Base-by-base conservation (phyloP, 2,888 invertebrate genomes). In the Physocephala rufipes region DNA sequence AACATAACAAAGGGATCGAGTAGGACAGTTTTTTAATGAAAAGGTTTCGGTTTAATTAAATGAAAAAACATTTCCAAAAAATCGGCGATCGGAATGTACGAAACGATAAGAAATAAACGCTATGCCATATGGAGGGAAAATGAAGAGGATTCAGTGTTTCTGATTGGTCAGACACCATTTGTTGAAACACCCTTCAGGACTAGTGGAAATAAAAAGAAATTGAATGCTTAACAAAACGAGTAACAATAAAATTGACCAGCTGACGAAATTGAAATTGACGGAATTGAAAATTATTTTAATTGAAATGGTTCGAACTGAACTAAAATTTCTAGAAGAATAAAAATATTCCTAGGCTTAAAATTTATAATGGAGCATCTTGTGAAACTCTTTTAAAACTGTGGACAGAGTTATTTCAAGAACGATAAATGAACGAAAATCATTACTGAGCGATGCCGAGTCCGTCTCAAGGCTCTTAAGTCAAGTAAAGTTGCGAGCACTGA, bases 11-110 rank as follows among this genome's bases (percentile, higher is more conserved):
- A 67, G 15, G 28, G 61, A 51, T 49, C 36, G 36, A 68, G 16
- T 68, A n/a, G n/a, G n/a, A n/a, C n/a, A n/a, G n/a, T 68, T 66
- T 68, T 62, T 68, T 30, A 19, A 59, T 51, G 51, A 51, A 62
- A 62, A 62, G 68, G 68, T 26, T 68, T 68, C 62, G 62, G 62
- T 68, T 68, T 68, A 36, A 68, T 68, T 68, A 68, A 47, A 58
- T 26, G 58, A 2, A 58, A 66, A 53, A 66, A 53, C 19, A 66
- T 13, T 12, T 36, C 9, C 4, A 9, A 36, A 36, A 36, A 36
- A 36, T 36, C 36, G 5, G 36, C 9, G 9, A 36, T 21, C 45
- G 30, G 53, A n/a, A n/a, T 45, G 15, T 26, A 47, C 2, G n/a
- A 53, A 21, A 21, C 67, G 59, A 47, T 61, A 59, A 66, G 66